Evolutionary conservation across 2,797 vertebrate genomes (phyloP).

Genomic region (Lateolabrax maculatus): DNA sequence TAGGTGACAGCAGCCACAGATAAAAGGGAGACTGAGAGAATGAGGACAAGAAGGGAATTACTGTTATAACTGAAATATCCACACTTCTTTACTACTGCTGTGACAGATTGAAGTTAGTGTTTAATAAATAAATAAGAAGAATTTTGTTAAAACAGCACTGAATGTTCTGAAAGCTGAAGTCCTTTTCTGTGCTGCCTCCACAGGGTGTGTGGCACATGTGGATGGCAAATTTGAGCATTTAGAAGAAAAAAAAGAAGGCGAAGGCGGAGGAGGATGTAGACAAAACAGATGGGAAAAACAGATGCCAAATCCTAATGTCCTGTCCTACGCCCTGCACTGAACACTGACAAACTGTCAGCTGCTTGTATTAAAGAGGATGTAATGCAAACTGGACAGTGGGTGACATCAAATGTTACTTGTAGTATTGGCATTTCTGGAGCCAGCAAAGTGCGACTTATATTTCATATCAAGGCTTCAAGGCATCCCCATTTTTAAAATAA

Average conservation of each 20-base stretch:
- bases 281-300: constrained; percentile 38
- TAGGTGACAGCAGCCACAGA: not conserved
- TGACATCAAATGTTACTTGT: not conserved
- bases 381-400: constrained; percentile 2
- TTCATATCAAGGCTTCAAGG: not conserved
- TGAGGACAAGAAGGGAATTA: not conserved
- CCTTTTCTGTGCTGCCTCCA: constrained; percentile 10
- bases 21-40: not conserved
- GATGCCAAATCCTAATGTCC: constrained; percentile 10
- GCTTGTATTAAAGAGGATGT: not conserved
- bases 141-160: not conserved
- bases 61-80: not conserved
- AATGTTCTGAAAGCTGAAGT: constrained; percentile 1
- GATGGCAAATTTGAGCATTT: constrained; percentile 32
- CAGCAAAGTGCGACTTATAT: not conserved
- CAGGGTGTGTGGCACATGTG: constrained; percentile 39
- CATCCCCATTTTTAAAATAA: not conserved
- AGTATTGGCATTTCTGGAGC: not conserved
- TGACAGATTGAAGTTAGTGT: not conserved
- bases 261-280: constrained; percentile 34
- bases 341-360: constrained; percentile 14
- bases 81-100: not conserved
- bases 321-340: not conserved
- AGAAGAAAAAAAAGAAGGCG: constrained; percentile 20
- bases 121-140: not conserved